Evolutionary conservation across 2,113 vertebrate genomes (phyloP).

Genomic region (Onychostoma macrolepis): DNA sequence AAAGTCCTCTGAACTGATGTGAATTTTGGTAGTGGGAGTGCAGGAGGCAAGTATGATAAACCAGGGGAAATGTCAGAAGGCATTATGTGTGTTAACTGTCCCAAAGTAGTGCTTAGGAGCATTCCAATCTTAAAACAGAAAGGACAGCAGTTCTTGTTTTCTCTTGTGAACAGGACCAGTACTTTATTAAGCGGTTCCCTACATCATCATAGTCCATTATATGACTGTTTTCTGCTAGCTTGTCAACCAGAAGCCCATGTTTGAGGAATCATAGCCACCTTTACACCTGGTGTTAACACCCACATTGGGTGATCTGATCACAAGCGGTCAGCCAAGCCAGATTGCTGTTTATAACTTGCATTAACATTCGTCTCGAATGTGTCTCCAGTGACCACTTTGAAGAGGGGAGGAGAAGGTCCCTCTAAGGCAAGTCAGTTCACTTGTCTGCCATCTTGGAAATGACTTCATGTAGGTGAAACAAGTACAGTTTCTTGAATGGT

Average conservation of each 20-base stretch:
- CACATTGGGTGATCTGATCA: not conserved
- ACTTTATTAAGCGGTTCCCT: conserved; percentile 39
- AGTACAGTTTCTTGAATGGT: not conserved
- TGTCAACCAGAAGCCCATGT: conserved; percentile 13
- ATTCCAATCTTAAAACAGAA: conserved; percentile 34
- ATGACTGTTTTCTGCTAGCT: conserved; percentile 36
- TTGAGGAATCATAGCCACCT: not conserved
- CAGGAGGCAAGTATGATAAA: conserved; percentile 28
- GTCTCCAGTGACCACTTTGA: not conserved
- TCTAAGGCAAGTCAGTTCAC: not conserved
- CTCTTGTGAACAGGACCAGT: conserved; percentile 18
- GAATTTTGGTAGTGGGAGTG: not conserved
- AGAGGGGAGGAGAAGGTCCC: not conserved
- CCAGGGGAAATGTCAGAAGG: conserved; percentile 28
- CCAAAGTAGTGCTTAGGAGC: conserved; percentile 34
- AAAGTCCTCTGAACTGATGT: not conserved
- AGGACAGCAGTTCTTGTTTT: conserved; percentile 46
- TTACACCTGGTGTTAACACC: not conserved
- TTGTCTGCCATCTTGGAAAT: not conserved
- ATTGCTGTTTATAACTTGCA: not conserved
- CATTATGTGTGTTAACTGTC: conserved; percentile 48
- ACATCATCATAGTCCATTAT: conserved; percentile 45
- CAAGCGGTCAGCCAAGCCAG: not conserved
- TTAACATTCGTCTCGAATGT: not conserved
- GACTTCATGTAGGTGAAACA: not conserved